Conservation (phyloP, 1,140 invertebrate genomes). For the Myzus persicae region DNA sequence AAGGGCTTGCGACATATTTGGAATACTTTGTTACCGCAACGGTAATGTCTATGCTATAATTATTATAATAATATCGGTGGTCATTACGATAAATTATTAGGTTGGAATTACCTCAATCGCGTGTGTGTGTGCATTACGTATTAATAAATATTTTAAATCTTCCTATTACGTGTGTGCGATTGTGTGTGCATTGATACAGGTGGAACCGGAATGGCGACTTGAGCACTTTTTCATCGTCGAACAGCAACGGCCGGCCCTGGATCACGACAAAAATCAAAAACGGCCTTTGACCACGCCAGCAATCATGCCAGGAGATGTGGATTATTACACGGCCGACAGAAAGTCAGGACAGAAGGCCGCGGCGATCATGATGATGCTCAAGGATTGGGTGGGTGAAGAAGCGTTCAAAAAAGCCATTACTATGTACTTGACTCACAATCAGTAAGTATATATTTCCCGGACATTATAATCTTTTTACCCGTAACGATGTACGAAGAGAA, state of each 20-base stretch:
- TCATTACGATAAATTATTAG: no score
- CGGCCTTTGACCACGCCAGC: constrained; percentile 62
- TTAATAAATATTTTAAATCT: neutral
- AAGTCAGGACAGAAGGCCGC: constrained; percentile 64
- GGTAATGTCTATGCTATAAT: constrained; percentile 50
- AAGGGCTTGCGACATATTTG: constrained; percentile 68
- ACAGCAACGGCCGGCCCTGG: constrained; percentile 81
- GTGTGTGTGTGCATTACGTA: neutral
- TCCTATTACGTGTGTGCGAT: no score
- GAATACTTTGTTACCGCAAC: constrained; percentile 60
- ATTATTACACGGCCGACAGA: neutral
- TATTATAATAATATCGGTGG: neutral
- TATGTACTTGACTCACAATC: constrained; percentile 72
- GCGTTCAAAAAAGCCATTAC: constrained; percentile 75
- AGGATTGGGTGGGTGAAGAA: constrained; percentile 79
- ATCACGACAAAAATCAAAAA: constrained; percentile 69
- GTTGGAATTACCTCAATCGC: neutral
- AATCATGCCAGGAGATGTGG: neutral
- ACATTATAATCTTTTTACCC: neutral
- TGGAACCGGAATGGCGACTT: constrained; percentile 88
- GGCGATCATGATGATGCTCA: constrained; percentile 87
- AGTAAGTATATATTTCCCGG: constrained; percentile 64
- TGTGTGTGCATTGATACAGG: constrained; percentile 67
- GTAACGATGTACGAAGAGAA: neutral
- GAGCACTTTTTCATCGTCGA: constrained; percentile 82